Base-by-base conservation (phyloP, 2,888 invertebrate genomes). In the Spisula solida region DNA sequence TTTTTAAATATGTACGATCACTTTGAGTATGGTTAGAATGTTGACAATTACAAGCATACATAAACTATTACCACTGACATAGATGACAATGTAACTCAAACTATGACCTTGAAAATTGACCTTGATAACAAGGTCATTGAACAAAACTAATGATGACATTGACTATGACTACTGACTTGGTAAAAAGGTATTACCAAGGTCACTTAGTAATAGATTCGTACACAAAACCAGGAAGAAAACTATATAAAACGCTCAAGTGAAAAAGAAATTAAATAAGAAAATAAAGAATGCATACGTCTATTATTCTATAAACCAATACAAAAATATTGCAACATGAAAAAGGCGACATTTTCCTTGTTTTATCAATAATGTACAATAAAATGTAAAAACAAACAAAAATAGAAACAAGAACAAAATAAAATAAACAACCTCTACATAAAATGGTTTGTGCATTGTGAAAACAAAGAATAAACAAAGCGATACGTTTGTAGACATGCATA, bases 291-390 rank as follows among this genome's bases (percentile, higher is more conserved):
- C 34, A 48, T n/a, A 80, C 20, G 10, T 48, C 80, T 80, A 80
- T 25, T n/a, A n/a, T n/a, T n/a, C 48, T 80, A 80, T 48, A 47
- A 25, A 29, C 34, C 20, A 18, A 47, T 51, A 80, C 80, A 80
- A 80, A 78, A 80, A 80, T 80, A 80, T 80, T 80, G 80, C 80
- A 80, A 51, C 48, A 48, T n/a, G 25, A 48, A 80, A 80, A 48
- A 80, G 51, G 47, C n/a, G 25, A n/a, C n/a, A 8, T 16, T 75
- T 75, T 75, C 48, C 48, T n/a, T 80, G 25, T 47, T 16, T 18
- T n/a, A 25, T 2, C 80, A 47, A 25, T 47, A 47, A 47, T 47
- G 80, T 80, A 80, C 41, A 80, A 48, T 80, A 80, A 80, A 80
- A 80, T 25, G 48, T 48, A 51, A 48, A 51, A 80, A 80, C 25